phyloP scores from a whole-genome alignment of 1,140 invertebrate genomes.

The Pantala flavescens region DNA sequence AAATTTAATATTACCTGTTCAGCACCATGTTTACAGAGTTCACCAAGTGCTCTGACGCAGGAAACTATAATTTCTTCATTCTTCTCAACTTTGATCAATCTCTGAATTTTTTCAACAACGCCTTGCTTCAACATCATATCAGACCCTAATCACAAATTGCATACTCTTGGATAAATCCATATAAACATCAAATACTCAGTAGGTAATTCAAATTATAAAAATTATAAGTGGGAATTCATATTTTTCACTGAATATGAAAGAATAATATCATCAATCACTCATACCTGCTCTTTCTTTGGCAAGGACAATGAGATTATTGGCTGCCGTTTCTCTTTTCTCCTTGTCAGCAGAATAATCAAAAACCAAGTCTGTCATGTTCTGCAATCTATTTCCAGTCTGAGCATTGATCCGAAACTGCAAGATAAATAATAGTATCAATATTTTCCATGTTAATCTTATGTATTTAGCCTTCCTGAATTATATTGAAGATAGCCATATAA shows the following conservation, averaged over 20 bases:
- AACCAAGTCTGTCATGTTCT: constrained; percentile 67
- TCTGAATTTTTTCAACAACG: constrained; percentile 52
- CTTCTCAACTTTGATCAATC: constrained; percentile 64
- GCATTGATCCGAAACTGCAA: constrained; percentile 40
- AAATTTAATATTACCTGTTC: constrained; percentile 31
- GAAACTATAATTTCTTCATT: constrained; percentile 56
- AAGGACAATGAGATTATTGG: constrained; percentile 87
- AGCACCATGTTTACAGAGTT: constrained; percentile 57
- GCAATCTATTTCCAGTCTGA: constrained; percentile 64
- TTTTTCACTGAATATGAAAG: too few species aligned
- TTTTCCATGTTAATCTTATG: too few species aligned
- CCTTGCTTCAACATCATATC: constrained; percentile 58
- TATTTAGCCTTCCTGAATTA: too few species aligned
- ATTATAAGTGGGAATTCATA: too few species aligned
- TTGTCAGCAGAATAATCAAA: constrained; percentile 55
- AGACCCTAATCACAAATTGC: constrained; percentile 29
- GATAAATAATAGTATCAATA: not conserved
- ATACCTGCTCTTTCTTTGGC: constrained; percentile 69
- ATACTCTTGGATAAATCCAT: too few species aligned
- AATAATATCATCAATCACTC: not conserved
- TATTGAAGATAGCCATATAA: too few species aligned
- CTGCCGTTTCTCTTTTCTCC: constrained; percentile 71
- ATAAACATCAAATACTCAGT: too few species aligned
- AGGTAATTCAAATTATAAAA: too few species aligned
- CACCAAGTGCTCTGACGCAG: constrained; percentile 52